Evolutionary conservation across 1,140 invertebrate genomes (phyloP).

Genomic region (Plodia interpunctella): DNA sequence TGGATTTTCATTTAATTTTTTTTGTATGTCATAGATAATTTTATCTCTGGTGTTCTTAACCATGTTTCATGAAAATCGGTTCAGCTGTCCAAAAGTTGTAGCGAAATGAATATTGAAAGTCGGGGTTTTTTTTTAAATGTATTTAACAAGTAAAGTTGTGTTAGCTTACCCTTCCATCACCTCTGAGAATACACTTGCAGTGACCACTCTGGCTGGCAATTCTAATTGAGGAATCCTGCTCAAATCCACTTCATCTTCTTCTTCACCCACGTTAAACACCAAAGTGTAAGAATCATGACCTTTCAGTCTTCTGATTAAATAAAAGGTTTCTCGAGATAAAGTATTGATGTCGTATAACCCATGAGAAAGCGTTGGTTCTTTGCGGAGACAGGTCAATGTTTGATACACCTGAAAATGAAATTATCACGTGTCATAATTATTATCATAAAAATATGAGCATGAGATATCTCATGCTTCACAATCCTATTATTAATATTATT

Average conservation of each 20-base stretch:
- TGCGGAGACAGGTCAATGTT: slow-evolving; percentile 45
- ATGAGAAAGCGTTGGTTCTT: slow-evolving; percentile 47
- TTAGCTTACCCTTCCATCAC: slow-evolving; percentile 41
- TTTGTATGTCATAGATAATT: too few relatives aligned
- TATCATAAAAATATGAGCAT: too few relatives aligned
- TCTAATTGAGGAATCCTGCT: slow-evolving; percentile 37
- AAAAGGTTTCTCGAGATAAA: slow-evolving; percentile 40
- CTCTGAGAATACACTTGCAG: slow-evolving; percentile 56
- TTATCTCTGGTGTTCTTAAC: too few relatives aligned
- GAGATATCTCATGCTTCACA: too few relatives aligned
- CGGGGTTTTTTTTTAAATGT: too few relatives aligned
- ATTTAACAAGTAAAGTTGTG: too few relatives aligned
- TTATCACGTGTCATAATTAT: too few relatives aligned
- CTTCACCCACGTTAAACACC: slow-evolving; percentile 56
- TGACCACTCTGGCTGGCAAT: slow-evolving; percentile 47
- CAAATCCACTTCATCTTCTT: slow-evolving; percentile 40
- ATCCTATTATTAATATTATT: too few relatives aligned
- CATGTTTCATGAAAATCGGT: too few relatives aligned
- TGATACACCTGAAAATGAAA: slow-evolving; percentile 53
- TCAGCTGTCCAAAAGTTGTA: too few relatives aligned
- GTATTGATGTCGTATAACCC: slow-evolving; percentile 57
- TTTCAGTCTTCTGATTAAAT: slow-evolving; percentile 43
- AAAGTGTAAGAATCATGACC: slow-evolving; percentile 50
- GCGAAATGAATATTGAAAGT: too few relatives aligned
- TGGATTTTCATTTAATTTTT: too few relatives aligned